Percentiles rank a stretch among this genome's conserved stretches.
Evolutionary conservation across 2,888 invertebrate species (phyloP).

Genomic region (Chorisops tibialis): DNA sequence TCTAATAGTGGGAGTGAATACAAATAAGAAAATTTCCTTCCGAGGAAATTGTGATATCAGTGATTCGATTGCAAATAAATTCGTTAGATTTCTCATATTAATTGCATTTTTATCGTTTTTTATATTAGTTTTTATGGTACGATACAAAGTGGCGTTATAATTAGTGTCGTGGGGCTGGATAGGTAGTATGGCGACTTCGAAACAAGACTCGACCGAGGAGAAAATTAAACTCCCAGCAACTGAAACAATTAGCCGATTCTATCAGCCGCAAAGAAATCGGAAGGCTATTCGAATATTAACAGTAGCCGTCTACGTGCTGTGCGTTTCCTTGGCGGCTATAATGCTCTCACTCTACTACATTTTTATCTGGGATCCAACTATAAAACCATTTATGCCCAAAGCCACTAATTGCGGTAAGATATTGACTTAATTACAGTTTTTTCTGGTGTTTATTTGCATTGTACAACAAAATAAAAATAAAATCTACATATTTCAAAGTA

Average conservation of each 20-base stretch:
- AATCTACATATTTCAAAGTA: too few relatives aligned
- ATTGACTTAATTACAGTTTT: background rate
- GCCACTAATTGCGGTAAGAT: slow-evolving; percentile 49
- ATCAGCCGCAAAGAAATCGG: slow-evolving; percentile 78
- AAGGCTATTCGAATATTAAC: slow-evolving; percentile 88
- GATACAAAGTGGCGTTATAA: background rate
- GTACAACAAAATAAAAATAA: too few relatives aligned
- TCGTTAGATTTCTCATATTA: too few relatives aligned
- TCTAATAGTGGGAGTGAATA: background rate
- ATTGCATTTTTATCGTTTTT: too few relatives aligned
- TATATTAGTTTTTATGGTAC: background rate
- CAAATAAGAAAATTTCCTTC: too few relatives aligned
- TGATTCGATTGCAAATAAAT: too few relatives aligned
- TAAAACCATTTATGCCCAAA: slow-evolving; percentile 51
- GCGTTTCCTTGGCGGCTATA: slow-evolving; percentile 90
- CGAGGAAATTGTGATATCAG: too few relatives aligned
- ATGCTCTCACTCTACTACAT: slow-evolving; percentile 92
- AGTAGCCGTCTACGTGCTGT: slow-evolving; percentile 89
- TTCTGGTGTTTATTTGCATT: background rate
- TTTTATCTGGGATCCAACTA: slow-evolving; percentile 84
- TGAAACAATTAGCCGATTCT: slow-evolving; percentile 51
- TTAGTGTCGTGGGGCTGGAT: background rate
- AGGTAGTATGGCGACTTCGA: slow-evolving; percentile 46
- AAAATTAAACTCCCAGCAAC: slow-evolving; percentile 52
- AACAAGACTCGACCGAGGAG: slow-evolving; percentile 50